Conservation (phyloP, 2,888 invertebrate species). For the Hirtodrosophila trivittata region DNA sequence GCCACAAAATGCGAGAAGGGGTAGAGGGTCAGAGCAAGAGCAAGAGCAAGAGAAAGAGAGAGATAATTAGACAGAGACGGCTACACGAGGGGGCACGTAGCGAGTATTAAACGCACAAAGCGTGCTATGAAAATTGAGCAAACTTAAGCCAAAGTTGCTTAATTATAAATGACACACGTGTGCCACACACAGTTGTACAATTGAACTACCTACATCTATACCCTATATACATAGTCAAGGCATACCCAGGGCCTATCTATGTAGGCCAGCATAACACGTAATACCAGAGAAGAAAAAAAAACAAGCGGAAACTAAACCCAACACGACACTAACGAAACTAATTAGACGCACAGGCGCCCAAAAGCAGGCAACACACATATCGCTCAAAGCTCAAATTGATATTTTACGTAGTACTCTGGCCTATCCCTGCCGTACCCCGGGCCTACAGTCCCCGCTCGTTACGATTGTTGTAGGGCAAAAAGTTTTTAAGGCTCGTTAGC, state of each 20-base stretch:
- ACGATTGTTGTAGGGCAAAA: slow-evolving; percentile 47
- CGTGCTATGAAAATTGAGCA: slow-evolving; percentile 61
- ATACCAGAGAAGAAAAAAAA: slow-evolving; percentile 29
- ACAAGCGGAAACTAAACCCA: slow-evolving; percentile 50
- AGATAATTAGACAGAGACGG: not conserved
- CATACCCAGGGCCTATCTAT: slow-evolving; percentile 56
- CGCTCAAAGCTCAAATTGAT: slow-evolving; percentile 71
- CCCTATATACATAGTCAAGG: slow-evolving; percentile 14
- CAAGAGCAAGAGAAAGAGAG: not conserved
- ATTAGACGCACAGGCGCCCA: slow-evolving; percentile 75
- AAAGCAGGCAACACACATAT: slow-evolving; percentile 58
- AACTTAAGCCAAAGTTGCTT: slow-evolving; percentile 70
- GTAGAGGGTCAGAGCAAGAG: not conserved
- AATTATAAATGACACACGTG: slow-evolving; percentile 81
- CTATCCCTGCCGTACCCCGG: not conserved
- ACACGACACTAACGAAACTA: slow-evolving; percentile 76
- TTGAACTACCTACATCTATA: too few species aligned
- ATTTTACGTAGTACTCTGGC: slow-evolving; percentile 59
- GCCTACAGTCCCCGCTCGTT: slow-evolving; percentile 18
- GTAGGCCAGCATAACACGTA: slow-evolving; percentile 56
- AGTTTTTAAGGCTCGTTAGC: slow-evolving; percentile 79
- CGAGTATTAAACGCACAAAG: slow-evolving; percentile 70
- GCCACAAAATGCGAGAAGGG: slow-evolving; percentile 22
- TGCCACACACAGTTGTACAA: slow-evolving; percentile 12
- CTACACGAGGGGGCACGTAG: slow-evolving; percentile 51